Percentiles rank a stretch among this genome's conserved stretches.
Evolutionary conservation across 2,797 vertebrate species (phyloP).

Genomic region (Hyperoplus immaculatus): DNA sequence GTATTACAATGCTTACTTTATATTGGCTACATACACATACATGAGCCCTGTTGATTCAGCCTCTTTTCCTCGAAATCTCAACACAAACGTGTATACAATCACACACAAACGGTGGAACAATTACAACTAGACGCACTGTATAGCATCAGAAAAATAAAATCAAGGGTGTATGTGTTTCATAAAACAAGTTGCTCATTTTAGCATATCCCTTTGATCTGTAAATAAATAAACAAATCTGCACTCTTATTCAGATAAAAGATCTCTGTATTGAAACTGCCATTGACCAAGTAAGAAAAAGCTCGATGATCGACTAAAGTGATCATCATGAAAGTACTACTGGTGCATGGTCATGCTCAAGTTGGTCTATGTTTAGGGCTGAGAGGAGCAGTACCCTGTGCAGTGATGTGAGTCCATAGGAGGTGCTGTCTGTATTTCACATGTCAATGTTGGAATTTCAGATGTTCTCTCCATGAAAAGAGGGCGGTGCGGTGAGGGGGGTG

Average conservation of each 20-base stretch:
- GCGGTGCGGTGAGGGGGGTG: neutral
- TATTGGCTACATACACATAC: conserved; percentile 22
- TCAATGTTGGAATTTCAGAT: conserved; percentile 75
- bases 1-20: conserved; percentile 48
- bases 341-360: neutral
- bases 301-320: too few species aligned
- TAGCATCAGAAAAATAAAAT: neutral
- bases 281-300: neutral
- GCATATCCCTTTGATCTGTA: neutral
- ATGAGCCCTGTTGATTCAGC: neutral
- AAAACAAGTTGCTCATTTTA: neutral
- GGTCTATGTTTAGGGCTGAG: conserved; percentile 37
- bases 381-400: conserved; percentile 39
- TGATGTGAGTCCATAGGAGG: conserved; percentile 66
- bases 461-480: conserved; percentile 60
- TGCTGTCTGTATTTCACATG: conserved; percentile 78
- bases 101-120: neutral
- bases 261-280: neutral
- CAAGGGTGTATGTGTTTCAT: neutral
- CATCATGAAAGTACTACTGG: conserved; percentile 3
- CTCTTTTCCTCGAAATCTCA: neutral
- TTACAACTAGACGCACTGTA: neutral
- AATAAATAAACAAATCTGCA: neutral
- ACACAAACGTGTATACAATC: neutral
- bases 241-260: neutral